Evolutionary conservation across 1,140 invertebrate genomes (phyloP), one percentile per base, ranked within the genome.

Genomic region (Vanessa tameamea): DNA sequence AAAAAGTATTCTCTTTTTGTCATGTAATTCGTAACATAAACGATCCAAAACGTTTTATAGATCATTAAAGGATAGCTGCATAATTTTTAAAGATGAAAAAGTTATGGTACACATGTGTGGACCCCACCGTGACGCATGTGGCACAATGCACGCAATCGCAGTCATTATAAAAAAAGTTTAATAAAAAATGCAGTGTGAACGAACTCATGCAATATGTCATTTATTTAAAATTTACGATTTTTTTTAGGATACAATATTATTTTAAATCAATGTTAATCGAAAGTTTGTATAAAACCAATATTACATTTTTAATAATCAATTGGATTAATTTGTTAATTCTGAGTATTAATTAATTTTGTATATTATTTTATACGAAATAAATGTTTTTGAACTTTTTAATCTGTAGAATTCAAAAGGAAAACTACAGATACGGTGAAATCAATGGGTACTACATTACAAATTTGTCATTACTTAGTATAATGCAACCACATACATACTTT

Each of bases 111-210:
- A 72, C 84, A 84, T 70, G 81, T 83, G 84, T 76, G 16, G 69
- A 78, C 78, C 82, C 78, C 81, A 77, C 75, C 55, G 68, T 72
- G 76, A 71, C 75, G 76, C 83, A 86, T 83, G 69, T 85, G 85
- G 78, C 74, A 68, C 77, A 75, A 78, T 79, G 77, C 75, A 81
- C 63, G 82, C 80, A 86, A 84, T 83, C 83, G 78, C 78, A 75
- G 81, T 78, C 70, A 23, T 57, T 63, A 64, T 73, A 79, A 82
- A 77, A 81, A 78, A 79, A 80, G 53, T 20, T 51, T 70, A 78
- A 71, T 77, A 74, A 82, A 80, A 78, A 79, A 78, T 69, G 74
- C 57, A 31, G 65, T 76, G 77, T 75, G 71, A 78, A 81, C 72
- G 79, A 79, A 73, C 72, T 64, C 57, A 23, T 37, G 31, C 48